These are phyloP conservation scores for Miniopterus natalensis DNA, from an alignment of 2,113 vertebrate genomes.

Conservation along the genomic window DNA sequence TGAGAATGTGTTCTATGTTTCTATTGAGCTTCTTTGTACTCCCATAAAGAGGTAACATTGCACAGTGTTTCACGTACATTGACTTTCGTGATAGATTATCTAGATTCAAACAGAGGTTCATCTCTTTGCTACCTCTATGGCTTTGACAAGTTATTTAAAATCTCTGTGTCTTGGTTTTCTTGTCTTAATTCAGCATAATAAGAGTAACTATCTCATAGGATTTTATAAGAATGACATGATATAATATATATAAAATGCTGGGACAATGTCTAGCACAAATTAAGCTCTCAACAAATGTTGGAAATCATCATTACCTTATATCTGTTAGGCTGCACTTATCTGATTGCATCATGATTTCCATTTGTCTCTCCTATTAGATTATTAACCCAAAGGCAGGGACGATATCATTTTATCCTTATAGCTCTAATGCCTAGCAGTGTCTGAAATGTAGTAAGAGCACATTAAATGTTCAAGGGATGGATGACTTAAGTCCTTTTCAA, in stretches of 20 bases:
- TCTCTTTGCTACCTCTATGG: background rate
- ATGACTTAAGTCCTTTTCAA: background rate
- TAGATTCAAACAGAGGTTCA: background rate
- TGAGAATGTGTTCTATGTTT: background rate
- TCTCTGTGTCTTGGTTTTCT: constrained; percentile 19
- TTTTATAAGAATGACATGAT: constrained; percentile 9
- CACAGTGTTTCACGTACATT: background rate
- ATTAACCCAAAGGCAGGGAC: background rate
- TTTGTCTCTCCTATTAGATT: background rate
- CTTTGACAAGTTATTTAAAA: constrained; percentile 30
- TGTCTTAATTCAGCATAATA: constrained; percentile 13
- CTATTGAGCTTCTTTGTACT: background rate
- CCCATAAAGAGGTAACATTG: background rate
- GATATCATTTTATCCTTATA: background rate
- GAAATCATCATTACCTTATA: background rate
- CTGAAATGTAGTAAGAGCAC: background rate
- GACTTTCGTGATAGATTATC: background rate
- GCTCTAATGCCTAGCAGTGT: background rate
- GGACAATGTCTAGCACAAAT: background rate
- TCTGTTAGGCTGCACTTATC: background rate
- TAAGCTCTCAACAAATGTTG: background rate
- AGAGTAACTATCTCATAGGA: background rate
- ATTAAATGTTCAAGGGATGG: background rate
- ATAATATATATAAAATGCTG: background rate
- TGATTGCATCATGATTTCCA: background rate